A percentile compares a stretch with the other conserved stretches of the same genome.
Conservation (phyloP, 2,797 vertebrate species). For the Pseudochirops cupreus region DNA sequence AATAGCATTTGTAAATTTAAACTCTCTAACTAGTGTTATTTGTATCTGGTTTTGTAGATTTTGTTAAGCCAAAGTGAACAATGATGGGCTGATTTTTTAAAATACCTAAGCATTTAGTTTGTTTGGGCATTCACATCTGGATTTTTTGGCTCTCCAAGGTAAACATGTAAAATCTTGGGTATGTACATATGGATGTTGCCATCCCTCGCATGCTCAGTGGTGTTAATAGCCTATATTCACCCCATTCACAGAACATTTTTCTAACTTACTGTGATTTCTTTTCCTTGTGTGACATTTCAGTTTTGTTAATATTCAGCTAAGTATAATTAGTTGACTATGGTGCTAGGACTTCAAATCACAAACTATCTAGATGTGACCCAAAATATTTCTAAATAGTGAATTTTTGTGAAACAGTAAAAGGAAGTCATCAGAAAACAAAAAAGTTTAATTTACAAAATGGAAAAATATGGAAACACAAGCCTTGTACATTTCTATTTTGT, state of each 20-base stretch:
- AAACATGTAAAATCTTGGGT: neutral
- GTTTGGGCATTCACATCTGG: neutral
- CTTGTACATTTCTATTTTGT: neutral
- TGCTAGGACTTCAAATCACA: neutral
- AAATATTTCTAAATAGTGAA: neutral
- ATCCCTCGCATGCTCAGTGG: neutral
- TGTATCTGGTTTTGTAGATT: neutral
- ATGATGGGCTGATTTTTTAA: neutral
- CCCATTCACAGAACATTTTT: neutral
- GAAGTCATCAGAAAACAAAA: neutral
- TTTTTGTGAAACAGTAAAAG: neutral
- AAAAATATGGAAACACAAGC: neutral
- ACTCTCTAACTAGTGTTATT: neutral
- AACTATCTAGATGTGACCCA: neutral
- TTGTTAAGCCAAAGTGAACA: neutral
- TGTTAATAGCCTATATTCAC: neutral
- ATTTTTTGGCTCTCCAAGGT: neutral
- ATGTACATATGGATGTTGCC: neutral
- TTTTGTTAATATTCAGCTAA: neutral
- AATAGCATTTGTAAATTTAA: constrained; percentile 45
- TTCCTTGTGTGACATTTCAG: neutral
- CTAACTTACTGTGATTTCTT: neutral
- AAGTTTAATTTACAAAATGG: neutral
- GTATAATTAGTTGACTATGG: neutral
- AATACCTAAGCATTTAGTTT: neutral